Evolutionary conservation across 2,888 invertebrate genomes (phyloP).

Genomic region (Amorpha juglandis): DNA sequence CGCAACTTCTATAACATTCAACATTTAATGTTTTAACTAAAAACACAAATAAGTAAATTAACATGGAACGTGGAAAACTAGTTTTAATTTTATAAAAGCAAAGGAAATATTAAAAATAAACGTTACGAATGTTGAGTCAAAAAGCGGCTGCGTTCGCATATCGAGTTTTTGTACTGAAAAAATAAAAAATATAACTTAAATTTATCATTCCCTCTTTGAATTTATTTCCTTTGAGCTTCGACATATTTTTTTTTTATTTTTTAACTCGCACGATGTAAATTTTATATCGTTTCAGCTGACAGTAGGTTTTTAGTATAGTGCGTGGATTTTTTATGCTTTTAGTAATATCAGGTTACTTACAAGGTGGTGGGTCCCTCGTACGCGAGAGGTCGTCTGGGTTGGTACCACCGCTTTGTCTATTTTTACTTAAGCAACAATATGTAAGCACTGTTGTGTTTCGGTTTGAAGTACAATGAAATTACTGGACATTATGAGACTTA

Average conservation of each 20-base stretch:
- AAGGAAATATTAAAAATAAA: conserved; percentile 9
- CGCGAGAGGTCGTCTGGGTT: no score
- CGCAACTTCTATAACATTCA: no score
- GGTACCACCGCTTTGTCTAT: no score
- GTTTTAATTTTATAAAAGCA: conserved; percentile 3
- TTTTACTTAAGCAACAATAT: no score
- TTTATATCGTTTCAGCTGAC: conserved; percentile 37
- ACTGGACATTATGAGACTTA: no score
- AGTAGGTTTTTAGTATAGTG: not conserved
- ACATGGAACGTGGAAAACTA: not conserved
- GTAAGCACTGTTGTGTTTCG: no score
- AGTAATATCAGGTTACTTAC: no score
- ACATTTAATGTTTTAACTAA: not conserved
- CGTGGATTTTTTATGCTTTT: not conserved
- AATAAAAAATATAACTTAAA: conserved; percentile 16
- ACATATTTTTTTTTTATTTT: conserved; percentile 28
- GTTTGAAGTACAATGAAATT: no score
- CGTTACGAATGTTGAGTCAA: not conserved
- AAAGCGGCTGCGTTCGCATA: not conserved
- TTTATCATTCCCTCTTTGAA: conserved; percentile 29
- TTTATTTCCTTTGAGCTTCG: conserved; percentile 29
- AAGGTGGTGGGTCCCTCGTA: no score
- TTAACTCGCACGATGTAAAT: conserved; percentile 20
- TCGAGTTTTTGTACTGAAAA: not conserved
- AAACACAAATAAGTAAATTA: not conserved